Evolutionary conservation across 2,797 vertebrate genomes (phyloP).

Genomic region (Balearica regulorum): DNA sequence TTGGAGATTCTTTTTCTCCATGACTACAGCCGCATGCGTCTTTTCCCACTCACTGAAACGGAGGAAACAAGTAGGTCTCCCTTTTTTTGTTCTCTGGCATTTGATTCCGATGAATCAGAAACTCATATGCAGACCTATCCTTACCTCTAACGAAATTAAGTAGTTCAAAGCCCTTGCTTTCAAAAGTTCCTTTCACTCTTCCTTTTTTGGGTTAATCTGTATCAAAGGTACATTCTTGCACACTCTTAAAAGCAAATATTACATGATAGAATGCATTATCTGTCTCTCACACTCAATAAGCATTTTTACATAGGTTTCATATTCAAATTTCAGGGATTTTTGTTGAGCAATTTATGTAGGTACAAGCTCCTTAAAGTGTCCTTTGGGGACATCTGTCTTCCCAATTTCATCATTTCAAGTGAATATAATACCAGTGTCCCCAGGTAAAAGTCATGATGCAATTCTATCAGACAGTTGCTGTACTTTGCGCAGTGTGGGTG

Average conservation of each 20-base stretch:
- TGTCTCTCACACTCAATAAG: constrained; percentile 30
- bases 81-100: background rate
- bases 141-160: background rate
- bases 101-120: background rate
- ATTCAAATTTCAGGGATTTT: constrained; percentile 71
- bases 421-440: constrained; percentile 71
- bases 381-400: constrained; percentile 72
- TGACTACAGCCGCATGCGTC: background rate
- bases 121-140: background rate
- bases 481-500: constrained; percentile 74
- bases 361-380: constrained; percentile 77
- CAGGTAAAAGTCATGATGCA: constrained; percentile 78
- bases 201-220: background rate
- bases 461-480: constrained; percentile 78
- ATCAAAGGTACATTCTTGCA: background rate
- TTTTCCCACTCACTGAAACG: background rate
- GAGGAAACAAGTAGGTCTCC: background rate
- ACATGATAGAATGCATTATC: background rate
- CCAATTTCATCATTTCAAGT: constrained; percentile 73
- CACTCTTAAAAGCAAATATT: background rate
- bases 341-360: constrained; percentile 68
- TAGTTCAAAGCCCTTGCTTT: background rate
- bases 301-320: constrained; percentile 57
- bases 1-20: background rate
- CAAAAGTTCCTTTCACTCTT: background rate